phyloP scores from a whole-genome alignment of 2,113 vertebrate genomes.

The Notechis scutatus region DNA sequence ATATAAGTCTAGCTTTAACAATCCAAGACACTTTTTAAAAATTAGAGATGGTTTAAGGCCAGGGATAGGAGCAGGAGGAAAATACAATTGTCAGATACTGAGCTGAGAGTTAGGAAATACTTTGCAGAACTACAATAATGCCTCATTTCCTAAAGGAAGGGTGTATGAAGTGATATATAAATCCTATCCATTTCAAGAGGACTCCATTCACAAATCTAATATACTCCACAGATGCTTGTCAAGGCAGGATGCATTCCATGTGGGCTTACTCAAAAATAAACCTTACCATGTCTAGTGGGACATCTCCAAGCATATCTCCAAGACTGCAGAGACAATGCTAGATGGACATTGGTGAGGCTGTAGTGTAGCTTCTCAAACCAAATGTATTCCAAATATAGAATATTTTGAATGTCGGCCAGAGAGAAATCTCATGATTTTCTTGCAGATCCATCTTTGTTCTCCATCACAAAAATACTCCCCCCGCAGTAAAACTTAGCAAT shows the following conservation, averaged over 20 bases:
- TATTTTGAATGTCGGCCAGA: not conserved
- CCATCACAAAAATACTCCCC: not conserved
- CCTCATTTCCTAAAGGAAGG: not conserved
- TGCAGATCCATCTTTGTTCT: not conserved
- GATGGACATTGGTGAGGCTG: not conserved
- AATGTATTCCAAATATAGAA: not conserved
- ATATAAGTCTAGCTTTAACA: not conserved
- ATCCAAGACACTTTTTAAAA: not conserved
- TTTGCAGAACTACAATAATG: not conserved
- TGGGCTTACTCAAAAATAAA: not conserved
- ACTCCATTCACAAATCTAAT: not conserved
- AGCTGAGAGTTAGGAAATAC: not conserved
- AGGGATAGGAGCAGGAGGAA: not conserved
- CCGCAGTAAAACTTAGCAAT: not conserved
- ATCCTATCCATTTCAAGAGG: not conserved
- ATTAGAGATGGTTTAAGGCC: not conserved
- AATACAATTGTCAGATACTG: not conserved
- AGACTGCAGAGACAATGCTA: not conserved
- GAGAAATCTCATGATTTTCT: not conserved
- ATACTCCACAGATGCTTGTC: not conserved
- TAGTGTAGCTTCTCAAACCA: not conserved
- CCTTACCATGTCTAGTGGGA: not conserved
- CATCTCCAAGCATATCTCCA: not conserved
- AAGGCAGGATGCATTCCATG: not conserved
- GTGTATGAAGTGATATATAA: not conserved